A percentile compares a stretch with the other conserved stretches of the same genome.
phyloP scores from a whole-genome alignment of 2,797 vertebrate genomes.

The Neoniphon sammara region DNA sequence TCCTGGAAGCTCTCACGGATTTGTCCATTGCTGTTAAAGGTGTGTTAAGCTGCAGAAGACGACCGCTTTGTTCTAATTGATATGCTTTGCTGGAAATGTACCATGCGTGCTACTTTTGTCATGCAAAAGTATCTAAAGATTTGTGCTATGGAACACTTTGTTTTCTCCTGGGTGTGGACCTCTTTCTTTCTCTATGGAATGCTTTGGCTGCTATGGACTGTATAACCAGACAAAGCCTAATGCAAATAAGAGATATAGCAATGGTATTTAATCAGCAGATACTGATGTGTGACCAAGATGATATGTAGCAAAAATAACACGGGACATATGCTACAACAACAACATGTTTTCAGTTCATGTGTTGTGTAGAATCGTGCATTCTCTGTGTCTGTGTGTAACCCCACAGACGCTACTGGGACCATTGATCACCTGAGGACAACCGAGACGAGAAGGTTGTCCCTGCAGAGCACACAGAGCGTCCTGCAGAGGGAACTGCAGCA shows the following conservation, averaged over 20 bases:
- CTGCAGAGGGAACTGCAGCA: slow-evolving; percentile 2
- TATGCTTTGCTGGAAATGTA: neutral
- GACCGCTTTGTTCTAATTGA: neutral
- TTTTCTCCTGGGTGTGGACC: neutral
- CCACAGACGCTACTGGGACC: slow-evolving; percentile 26
- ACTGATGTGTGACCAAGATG: neutral
- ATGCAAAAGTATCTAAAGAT: neutral
- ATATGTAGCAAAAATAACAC: neutral
- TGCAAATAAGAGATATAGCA: neutral
- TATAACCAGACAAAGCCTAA: neutral
- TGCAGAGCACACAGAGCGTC: slow-evolving; percentile 11
- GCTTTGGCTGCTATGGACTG: neutral
- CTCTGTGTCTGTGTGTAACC: neutral
- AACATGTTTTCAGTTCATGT: too few relatives aligned
- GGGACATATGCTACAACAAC: neutral
- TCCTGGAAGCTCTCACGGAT: slow-evolving; percentile 64
- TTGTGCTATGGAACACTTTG: neutral
- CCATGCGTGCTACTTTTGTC: neutral
- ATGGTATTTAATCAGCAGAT: neutral
- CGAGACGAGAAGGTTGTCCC: neutral
- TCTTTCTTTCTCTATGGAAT: neutral
- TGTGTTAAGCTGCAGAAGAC: slow-evolving; percentile 48
- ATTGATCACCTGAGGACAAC: slow-evolving; percentile 21
- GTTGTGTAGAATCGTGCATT: too few relatives aligned
- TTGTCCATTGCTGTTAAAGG: slow-evolving; percentile 75